Evolutionary conservation across 92 coral and sea anemone genomes (phyloP).

Genomic region (Virgularia gustaviana): DNA sequence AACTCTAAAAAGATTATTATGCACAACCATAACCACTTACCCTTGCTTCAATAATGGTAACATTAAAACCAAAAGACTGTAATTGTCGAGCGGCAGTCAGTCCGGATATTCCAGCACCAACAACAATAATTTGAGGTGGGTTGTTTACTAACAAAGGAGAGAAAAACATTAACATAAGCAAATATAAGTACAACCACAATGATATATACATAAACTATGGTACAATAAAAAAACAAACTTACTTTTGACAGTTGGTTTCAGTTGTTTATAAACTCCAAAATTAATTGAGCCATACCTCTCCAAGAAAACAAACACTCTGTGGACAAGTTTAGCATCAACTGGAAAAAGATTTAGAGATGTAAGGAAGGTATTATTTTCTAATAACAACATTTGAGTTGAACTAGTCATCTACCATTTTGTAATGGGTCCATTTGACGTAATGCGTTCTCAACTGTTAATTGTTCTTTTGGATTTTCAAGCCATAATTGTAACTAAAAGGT

Average conservation of each 20-base stretch:
- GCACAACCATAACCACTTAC: constrained; percentile 47
- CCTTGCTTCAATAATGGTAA: constrained; percentile 89
- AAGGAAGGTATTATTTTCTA: too few species aligned
- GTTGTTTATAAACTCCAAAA: constrained; percentile 92
- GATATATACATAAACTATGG: background rate
- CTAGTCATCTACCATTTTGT: constrained; percentile 67
- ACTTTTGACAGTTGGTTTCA: constrained; percentile 71
- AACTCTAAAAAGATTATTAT: background rate
- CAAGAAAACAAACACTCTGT: constrained; percentile 84
- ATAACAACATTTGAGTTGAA: background rate
- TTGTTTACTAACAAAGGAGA: constrained; percentile 63
- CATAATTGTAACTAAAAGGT: constrained; percentile 75
- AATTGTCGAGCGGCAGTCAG: constrained; percentile 92
- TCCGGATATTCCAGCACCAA: constrained; percentile 96
- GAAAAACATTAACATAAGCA: background rate
- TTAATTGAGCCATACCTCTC: constrained; percentile 95
- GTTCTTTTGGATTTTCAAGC: constrained; percentile 89
- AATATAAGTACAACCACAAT: background rate
- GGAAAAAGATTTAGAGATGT: background rate
- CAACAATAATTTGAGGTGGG: constrained; percentile 74
- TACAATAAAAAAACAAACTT: constrained; percentile 35
- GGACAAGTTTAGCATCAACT: constrained; percentile 88
- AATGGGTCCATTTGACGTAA: constrained; percentile 81
- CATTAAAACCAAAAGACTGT: constrained; percentile 94
- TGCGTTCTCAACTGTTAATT: constrained; percentile 73